Conservation (phyloP, 2,113 vertebrate genomes). For the Dipodomys ordii region DNA sequence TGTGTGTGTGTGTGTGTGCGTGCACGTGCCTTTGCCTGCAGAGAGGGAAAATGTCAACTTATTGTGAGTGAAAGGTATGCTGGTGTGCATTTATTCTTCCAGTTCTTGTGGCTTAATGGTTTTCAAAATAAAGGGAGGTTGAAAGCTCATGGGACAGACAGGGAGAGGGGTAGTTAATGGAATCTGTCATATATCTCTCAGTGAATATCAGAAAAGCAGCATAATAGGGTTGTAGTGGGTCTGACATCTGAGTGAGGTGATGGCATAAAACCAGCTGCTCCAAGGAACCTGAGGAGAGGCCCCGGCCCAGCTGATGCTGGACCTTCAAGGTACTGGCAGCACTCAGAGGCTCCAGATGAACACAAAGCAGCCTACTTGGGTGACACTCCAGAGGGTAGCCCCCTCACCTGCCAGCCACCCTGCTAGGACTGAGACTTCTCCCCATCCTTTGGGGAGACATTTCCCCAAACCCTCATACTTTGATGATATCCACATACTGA, state of each 20-base stretch:
- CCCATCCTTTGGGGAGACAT: not conserved
- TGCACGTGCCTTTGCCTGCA: not conserved
- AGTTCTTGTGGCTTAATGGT: not conserved
- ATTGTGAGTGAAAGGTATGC: not conserved
- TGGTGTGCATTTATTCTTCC: not conserved
- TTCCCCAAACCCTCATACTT: conserved; percentile 11
- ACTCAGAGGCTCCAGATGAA: not conserved
- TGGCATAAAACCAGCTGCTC: not conserved
- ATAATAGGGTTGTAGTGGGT: not conserved
- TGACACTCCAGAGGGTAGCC: not conserved
- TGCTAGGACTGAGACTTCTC: not conserved
- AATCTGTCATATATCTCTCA: not conserved
- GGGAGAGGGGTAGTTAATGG: not conserved
- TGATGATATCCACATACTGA: conserved; percentile 28
- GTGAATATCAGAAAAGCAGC: not conserved
- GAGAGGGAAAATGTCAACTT: not conserved
- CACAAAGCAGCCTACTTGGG: no score
- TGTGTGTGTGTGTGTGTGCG: not conserved
- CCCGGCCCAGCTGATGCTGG: fast-evolving
- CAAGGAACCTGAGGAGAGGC: not conserved
- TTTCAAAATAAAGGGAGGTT: not conserved
- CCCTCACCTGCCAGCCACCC: fast-evolving
- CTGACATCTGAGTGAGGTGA: not conserved
- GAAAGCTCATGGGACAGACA: not conserved
- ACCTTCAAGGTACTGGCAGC: not conserved